Conservation (phyloP, 1,140 invertebrate species). For the Latrodectus geometricus region DNA sequence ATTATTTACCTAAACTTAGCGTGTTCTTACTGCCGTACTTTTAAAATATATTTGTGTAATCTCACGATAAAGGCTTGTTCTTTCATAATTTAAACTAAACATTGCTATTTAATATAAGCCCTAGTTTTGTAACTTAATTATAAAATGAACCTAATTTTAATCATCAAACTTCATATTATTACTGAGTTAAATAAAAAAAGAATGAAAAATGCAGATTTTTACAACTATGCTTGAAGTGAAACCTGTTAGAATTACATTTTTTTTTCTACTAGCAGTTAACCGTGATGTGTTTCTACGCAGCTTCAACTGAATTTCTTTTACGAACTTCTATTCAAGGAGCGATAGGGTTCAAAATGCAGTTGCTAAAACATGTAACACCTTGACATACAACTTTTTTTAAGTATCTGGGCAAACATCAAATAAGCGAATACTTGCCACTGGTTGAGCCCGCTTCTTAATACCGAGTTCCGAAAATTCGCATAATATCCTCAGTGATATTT, state of each 20-base stretch:
- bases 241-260: background rate
- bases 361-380: conserved; percentile 50
- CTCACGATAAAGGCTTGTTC: background rate
- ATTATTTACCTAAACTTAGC: background rate
- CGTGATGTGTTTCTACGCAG: background rate
- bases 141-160: background rate
- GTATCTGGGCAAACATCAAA: conserved; percentile 51
- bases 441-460: background rate
- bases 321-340: background rate
- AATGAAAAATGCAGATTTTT: background rate
- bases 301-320: background rate
- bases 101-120: background rate
- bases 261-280: background rate
- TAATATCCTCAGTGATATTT: too few relatives aligned
- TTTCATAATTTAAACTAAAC: background rate
- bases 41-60: background rate
- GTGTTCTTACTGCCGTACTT: background rate
- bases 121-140: background rate
- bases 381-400: conserved; percentile 49
- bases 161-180: background rate
- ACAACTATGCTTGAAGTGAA: background rate
- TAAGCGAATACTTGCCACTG: conserved; percentile 5
- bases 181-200: background rate
- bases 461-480: background rate
- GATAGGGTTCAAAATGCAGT: background rate